phyloP scores from a whole-genome alignment of 1,140 invertebrate species.

The Venturia canescens region DNA sequence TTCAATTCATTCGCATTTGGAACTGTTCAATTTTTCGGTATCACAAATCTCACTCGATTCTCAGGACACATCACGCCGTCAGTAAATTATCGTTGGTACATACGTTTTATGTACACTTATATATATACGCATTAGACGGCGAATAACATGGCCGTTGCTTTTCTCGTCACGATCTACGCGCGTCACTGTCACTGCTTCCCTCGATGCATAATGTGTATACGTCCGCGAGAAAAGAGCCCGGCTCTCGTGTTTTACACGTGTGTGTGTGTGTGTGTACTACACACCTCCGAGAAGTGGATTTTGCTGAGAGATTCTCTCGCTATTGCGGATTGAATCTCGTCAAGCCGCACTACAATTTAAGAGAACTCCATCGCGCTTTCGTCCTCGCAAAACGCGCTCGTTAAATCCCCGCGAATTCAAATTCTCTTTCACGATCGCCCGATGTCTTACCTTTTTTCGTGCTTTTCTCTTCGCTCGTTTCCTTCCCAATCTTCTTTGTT shows the following conservation, averaged over 20 bases:
- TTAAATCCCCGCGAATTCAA: constrained; percentile 19
- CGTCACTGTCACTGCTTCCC: constrained; percentile 64
- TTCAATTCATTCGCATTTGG: no score
- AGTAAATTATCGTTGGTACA: not conserved
- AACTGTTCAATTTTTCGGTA: not conserved
- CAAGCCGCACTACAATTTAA: not conserved
- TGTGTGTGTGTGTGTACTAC: no score
- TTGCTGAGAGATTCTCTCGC: constrained; percentile 9
- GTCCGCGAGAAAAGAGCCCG: not conserved
- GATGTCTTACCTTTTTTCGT: not conserved
- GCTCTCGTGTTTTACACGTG: constrained; percentile 6
- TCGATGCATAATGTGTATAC: constrained; percentile 61
- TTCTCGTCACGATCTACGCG: constrained; percentile 68
- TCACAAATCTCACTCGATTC: not conserved
- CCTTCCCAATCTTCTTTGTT: no score
- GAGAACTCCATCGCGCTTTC: constrained; percentile 45
- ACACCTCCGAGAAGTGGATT: constrained; percentile 48
- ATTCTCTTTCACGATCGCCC: no score
- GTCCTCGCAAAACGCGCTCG: not conserved
- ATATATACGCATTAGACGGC: not conserved
- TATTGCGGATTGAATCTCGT: constrained; percentile 14
- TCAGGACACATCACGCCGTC: not conserved
- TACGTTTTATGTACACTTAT: not conserved
- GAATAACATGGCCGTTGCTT: constrained; percentile 49
- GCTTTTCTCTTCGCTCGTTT: no score